phyloP scores from a whole-genome alignment of 2,797 vertebrate genomes.

The Enteromius trimaculatus region DNA sequence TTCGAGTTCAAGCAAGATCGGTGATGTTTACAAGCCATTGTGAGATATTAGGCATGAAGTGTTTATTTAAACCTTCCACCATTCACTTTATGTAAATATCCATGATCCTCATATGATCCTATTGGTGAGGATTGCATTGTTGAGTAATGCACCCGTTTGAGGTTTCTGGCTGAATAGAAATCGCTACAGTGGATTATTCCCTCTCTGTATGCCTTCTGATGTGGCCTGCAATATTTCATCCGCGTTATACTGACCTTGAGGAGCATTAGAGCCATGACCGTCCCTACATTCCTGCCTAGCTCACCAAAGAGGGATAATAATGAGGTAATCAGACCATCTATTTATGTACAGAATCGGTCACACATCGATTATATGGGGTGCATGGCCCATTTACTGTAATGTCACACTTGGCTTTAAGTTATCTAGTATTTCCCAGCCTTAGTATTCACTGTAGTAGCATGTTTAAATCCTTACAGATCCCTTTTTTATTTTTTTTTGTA shows the following conservation, averaged over 20 bases:
- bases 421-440: constrained; percentile 15
- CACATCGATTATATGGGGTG: constrained; percentile 39
- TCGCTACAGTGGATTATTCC: constrained; percentile 22
- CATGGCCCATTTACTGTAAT: constrained; percentile 50
- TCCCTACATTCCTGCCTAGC: constrained; percentile 24
- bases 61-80: constrained; percentile 6
- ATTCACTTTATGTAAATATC: constrained; percentile 26
- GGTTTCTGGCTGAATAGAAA: constrained; percentile 23
- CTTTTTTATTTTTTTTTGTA: neutral
- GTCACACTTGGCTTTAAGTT: constrained; percentile 47
- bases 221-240: constrained; percentile 36
- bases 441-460: neutral
- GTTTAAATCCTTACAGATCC: neutral
- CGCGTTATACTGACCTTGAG: constrained; percentile 39
- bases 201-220: constrained; percentile 19
- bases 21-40: neutral
- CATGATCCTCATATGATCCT: neutral
- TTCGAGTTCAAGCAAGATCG: neutral
- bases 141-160: constrained; percentile 14
- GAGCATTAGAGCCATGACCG: constrained; percentile 36
- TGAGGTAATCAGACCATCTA: constrained; percentile 52
- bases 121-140: neutral
- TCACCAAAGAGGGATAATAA: constrained; percentile 41
- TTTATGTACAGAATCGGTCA: constrained; percentile 53
- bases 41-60: constrained; percentile 15